Evolutionary conservation across 2,113 vertebrate species (phyloP), one percentile per base, ranked within the genome.

Genomic region (Channa maculata): DNA sequence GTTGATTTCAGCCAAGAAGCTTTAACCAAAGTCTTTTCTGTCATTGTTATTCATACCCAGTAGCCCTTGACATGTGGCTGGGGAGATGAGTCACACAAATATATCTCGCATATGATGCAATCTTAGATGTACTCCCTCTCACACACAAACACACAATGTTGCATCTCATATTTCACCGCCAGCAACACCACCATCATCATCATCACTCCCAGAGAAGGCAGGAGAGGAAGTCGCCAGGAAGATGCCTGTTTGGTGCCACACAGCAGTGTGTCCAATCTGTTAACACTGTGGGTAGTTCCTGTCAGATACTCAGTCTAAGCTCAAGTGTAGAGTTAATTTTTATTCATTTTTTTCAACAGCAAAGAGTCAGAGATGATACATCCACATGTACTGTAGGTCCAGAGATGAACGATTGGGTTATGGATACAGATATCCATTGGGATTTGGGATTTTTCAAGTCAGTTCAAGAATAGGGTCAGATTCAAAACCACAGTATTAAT

Each of bases 51-150:
- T 72, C 53, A 66, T 15, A 33, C 37, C 36, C 41, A 14, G 55
- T 15, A 76, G 63, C 66, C 63, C 0, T 37, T 13, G 33, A 74
- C 59, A 15, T 50, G 70, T 33, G 15, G 45, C n/a, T 39, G 60
- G 43, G 37, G 80, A 73, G 41, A 72, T 81, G 84, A 85, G n/a
- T 85, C 65, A 69, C 53, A 64, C 15, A 62, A 80, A 71, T 59
- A 62, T 52, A 73, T 71, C 54, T 60, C 37, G 69, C 24, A 39
- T 12, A 34, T 59, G 55, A 70, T 76, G 57, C 61, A 81, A 69
- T 77, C 43, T 34, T 51, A 33, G n/a, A 70, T 38, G 13, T 53
- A 74, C 10, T 13, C 34, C 59, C 57, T 33, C 33, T 12, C 61
- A 49, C 65, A 48, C 14, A 60, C 41, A 7, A 34, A 12, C 54